Conservation (phyloP, 1,140 invertebrate species). For the Xylocopa sonorina region DNA sequence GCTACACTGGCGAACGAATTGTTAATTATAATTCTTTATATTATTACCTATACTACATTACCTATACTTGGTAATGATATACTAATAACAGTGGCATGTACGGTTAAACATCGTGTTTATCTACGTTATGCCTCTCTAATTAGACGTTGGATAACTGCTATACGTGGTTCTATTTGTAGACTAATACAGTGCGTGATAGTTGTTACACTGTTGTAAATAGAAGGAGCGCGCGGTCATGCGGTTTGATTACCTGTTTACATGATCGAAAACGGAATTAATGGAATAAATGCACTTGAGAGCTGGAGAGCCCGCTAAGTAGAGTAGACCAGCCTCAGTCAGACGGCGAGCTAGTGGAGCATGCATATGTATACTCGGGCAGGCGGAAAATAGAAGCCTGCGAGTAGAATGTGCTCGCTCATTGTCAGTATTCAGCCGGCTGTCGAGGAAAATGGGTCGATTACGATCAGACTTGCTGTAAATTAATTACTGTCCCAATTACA, state of each 20-base stretch:
- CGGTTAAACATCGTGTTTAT: background rate
- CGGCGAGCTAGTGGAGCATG: background rate
- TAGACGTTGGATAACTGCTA: background rate
- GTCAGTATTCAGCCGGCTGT: background rate
- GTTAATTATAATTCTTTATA: background rate
- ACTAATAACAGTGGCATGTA: background rate
- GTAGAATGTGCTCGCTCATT: conserved; percentile 1
- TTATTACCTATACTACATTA: background rate
- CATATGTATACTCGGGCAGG: background rate
- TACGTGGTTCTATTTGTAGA: background rate
- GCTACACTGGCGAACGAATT: too few species aligned
- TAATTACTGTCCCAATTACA: background rate
- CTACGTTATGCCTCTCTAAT: background rate
- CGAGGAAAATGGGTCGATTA: background rate
- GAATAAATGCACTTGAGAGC: background rate
- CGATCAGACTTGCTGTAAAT: background rate
- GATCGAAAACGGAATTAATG: background rate
- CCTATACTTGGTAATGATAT: background rate
- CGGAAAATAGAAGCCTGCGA: background rate
- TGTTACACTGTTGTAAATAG: background rate
- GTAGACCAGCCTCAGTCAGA: background rate
- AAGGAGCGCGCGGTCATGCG: background rate
- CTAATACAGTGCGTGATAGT: too few species aligned
- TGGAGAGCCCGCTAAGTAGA: background rate
- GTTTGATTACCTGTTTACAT: too few species aligned